Percentiles rank a stretch among this genome's conserved stretches.
These are phyloP conservation scores for Rhinogobio ventralis DNA, from an alignment of 2,797 vertebrate genomes.

Conservation along the genomic window DNA sequence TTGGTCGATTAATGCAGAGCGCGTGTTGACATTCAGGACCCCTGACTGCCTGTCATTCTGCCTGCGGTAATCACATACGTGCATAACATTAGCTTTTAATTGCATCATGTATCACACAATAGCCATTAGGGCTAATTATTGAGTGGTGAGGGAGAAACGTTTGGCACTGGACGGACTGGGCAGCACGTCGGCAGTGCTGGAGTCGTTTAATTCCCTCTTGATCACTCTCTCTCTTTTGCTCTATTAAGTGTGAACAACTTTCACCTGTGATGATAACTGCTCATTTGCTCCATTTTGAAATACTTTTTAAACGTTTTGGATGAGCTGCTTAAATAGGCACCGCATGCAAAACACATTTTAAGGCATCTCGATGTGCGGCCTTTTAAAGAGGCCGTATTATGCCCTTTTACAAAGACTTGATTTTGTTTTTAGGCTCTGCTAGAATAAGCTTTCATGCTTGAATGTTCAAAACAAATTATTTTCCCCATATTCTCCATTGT, in stretches of 20 bases:
- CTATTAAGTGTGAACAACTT: neutral
- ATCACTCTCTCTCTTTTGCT: neutral
- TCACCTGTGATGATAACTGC: neutral
- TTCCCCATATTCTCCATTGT: no score
- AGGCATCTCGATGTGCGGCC: neutral
- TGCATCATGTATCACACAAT: conserved; percentile 84
- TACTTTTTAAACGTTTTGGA: neutral
- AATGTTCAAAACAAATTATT: no score
- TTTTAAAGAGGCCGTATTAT: neutral
- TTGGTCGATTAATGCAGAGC: conserved; percentile 60
- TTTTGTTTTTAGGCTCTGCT: no score
- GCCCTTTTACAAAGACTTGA: no score
- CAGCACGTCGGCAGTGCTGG: conserved; percentile 49
- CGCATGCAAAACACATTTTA: neutral
- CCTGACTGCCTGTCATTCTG: conserved; percentile 66
- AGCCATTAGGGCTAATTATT: conserved; percentile 84
- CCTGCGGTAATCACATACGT: conserved; percentile 77
- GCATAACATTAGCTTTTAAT: conserved; percentile 82
- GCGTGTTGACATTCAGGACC: conserved; percentile 45
- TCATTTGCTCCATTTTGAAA: neutral
- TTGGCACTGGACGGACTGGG: conserved; percentile 66
- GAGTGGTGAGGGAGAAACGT: conserved; percentile 79
- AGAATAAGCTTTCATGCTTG: neutral
- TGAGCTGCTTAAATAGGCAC: neutral
- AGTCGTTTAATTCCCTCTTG: neutral